Conservation (phyloP, 37 sponge, comb jelly and placozoan genomes). For the Trichoplax adhaerens region DNA sequence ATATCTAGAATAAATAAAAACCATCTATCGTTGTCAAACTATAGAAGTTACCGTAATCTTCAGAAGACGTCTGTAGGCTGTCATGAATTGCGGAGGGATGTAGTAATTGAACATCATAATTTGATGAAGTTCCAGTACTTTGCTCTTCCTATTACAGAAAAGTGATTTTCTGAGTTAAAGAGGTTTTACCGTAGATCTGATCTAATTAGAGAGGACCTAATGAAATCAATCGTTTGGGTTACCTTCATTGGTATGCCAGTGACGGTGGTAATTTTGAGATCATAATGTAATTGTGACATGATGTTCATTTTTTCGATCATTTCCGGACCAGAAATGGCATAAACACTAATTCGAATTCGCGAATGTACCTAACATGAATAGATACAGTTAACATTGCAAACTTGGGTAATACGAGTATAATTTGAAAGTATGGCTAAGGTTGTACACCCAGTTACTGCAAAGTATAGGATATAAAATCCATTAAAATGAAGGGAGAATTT, state of each 20-base stretch:
- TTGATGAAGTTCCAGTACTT: slow-evolving; percentile 54
- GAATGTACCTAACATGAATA: too few relatives aligned
- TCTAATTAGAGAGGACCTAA: not conserved
- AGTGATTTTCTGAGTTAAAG: not conserved
- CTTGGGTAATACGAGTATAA: too few relatives aligned
- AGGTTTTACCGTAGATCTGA: not conserved
- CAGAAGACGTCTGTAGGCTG: slow-evolving; percentile 63
- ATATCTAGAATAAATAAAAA: too few relatives aligned
- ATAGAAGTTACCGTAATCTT: slow-evolving; percentile 3
- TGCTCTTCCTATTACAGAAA: slow-evolving; percentile 61
- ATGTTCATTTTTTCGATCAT: too few relatives aligned
- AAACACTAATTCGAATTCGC: too few relatives aligned
- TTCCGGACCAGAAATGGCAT: too few relatives aligned
- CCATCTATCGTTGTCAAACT: too few relatives aligned
- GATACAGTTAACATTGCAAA: too few relatives aligned
- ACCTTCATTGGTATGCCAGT: slow-evolving; percentile 95
- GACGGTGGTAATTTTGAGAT: slow-evolving; percentile 41
- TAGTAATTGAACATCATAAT: slow-evolving; percentile 74
- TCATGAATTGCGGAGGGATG: slow-evolving; percentile 20
- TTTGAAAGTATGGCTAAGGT: too few relatives aligned
- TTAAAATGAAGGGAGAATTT: too few relatives aligned
- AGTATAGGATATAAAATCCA: too few relatives aligned
- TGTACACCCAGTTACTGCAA: too few relatives aligned
- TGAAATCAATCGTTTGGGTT: not conserved
- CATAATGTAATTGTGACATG: slow-evolving; percentile 17